phyloP scores from a whole-genome alignment of 2,888 invertebrate genomes.

The Synanthedon vespiformis region DNA sequence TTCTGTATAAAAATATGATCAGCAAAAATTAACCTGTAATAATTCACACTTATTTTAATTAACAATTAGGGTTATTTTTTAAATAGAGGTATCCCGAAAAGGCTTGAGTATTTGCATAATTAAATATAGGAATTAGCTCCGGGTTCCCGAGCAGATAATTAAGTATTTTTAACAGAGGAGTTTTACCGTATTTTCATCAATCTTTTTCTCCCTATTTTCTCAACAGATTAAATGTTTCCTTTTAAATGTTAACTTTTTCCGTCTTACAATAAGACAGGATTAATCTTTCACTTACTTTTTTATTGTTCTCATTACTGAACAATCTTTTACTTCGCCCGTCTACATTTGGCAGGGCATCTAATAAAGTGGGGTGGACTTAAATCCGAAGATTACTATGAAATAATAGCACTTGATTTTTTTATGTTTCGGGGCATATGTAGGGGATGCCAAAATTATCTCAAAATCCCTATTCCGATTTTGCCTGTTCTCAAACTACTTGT shows the following conservation, averaged over 20 bases:
- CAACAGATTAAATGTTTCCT: conserved; percentile 33
- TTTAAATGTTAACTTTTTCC: conserved; percentile 18
- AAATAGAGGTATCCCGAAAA: conserved; percentile 18
- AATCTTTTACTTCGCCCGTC: too few species aligned
- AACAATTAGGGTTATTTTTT: conserved; percentile 9
- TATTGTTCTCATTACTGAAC: too few species aligned
- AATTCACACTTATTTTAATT: conserved; percentile 25
- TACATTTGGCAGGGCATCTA: too few species aligned
- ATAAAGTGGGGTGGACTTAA: too few species aligned
- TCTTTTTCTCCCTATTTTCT: conserved; percentile 25
- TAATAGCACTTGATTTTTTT: too few species aligned
- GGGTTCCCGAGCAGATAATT: conserved; percentile 38
- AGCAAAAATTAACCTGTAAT: conserved; percentile 11
- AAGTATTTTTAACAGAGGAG: conserved; percentile 35
- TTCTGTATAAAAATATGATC: conserved; percentile 4
- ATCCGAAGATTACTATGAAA: too few species aligned
- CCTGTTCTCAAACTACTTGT: too few species aligned
- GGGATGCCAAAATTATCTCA: too few species aligned
- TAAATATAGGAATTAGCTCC: conserved; percentile 47
- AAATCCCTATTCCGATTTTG: too few species aligned
- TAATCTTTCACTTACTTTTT: too few species aligned
- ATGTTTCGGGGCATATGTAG: too few species aligned
- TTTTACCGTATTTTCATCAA: conserved; percentile 16
- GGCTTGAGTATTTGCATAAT: conserved; percentile 48
- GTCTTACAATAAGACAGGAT: conserved; percentile 2